Percentiles rank a stretch among this genome's conserved stretches.
Evolutionary conservation across 2,113 vertebrate species (phyloP).

Genomic region (Seriola dumerili): DNA sequence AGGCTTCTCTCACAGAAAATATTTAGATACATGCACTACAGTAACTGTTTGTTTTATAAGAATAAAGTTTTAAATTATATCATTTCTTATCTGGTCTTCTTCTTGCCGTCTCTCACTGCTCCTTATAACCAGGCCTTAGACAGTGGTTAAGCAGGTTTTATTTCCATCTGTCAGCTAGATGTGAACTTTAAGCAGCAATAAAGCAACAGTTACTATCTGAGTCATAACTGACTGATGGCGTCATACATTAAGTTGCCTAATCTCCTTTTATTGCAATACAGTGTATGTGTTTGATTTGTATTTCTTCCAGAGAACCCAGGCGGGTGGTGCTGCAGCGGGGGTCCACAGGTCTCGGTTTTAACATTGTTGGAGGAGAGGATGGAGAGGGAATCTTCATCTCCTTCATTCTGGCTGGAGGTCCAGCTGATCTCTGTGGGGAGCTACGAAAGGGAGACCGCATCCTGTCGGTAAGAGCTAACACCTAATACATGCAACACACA

Average conservation of each 20-base stretch:
- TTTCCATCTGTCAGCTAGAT: not conserved
- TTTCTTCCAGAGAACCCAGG: slow-evolving; percentile 89
- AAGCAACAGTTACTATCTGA: not conserved
- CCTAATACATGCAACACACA: not conserved
- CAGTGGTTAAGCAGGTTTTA: not conserved
- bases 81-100: no score
- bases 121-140: not conserved
- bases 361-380: slow-evolving; percentile 98
- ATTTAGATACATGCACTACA: not conserved
- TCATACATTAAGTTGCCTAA: not conserved
- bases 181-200: not conserved
- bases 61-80: not conserved
- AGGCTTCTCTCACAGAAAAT: not conserved
- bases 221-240: not conserved
- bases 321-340: slow-evolving; percentile 94
- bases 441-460: slow-evolving; percentile 97
- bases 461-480: slow-evolving; percentile 88
- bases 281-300: slow-evolving; percentile 23
- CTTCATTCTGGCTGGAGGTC: slow-evolving; percentile 97
- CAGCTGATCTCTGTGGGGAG: slow-evolving; percentile 97
- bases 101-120: no score
- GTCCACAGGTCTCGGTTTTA: slow-evolving; percentile 96
- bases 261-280: not conserved
- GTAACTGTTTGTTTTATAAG: no score
- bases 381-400: slow-evolving; percentile 99